These are phyloP conservation scores for Perodicticus potto DNA, from an alignment of 2,797 vertebrate genomes.

Conservation along the genomic window DNA sequence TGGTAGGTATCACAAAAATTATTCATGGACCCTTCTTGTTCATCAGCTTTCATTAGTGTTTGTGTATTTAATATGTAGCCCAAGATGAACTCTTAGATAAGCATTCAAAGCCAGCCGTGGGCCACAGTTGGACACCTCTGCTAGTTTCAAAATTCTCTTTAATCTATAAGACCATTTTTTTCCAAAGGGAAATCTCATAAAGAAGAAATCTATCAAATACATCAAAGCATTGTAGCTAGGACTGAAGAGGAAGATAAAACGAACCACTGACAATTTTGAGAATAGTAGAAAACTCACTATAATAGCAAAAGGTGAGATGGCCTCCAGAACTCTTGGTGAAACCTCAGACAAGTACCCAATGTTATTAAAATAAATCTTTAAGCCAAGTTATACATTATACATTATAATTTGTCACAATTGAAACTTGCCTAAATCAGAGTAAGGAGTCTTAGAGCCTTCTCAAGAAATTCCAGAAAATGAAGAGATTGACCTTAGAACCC, in stretches of 20 bases:
- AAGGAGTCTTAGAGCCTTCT: background rate
- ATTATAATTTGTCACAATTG: background rate
- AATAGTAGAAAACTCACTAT: background rate
- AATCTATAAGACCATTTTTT: background rate
- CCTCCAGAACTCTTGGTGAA: slow-evolving; percentile 4
- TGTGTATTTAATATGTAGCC: no score
- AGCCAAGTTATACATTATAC: background rate
- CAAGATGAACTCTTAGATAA: no score
- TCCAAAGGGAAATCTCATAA: background rate
- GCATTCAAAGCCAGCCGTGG: no score
- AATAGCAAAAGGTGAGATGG: background rate
- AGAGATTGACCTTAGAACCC: background rate
- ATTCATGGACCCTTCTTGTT: no score
- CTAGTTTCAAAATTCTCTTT: slow-evolving; percentile 31
- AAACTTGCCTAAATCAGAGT: background rate
- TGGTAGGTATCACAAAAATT: no score
- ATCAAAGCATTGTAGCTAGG: background rate
- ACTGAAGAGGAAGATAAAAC: background rate
- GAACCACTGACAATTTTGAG: slow-evolving; percentile 45
- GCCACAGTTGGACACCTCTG: no score
- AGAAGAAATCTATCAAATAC: background rate
- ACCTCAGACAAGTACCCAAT: background rate
- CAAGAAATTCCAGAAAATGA: slow-evolving; percentile 59
- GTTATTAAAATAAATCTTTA: slow-evolving; percentile 47
- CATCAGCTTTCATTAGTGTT: no score